Conservation (phyloP, 37 sponge, comb jelly and placozoan species). For the Theonella swinhoei region DNA sequence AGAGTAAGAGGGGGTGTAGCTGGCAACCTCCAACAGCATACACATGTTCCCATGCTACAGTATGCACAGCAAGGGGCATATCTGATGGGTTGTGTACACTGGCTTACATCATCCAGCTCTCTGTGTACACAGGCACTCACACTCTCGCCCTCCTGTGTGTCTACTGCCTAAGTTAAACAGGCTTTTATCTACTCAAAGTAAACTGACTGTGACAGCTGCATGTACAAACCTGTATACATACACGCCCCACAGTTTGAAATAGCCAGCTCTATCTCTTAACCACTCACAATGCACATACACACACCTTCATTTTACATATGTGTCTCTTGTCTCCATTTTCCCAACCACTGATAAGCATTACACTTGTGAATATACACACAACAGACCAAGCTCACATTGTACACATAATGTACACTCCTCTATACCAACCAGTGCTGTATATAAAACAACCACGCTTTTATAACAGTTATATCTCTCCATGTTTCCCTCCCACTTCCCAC, state of each 20-base stretch:
- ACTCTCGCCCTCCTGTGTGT: not conserved
- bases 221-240: not conserved
- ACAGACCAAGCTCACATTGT: too few species aligned
- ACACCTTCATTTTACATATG: not conserved
- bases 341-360: too few species aligned
- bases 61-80: not conserved
- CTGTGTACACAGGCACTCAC: not conserved
- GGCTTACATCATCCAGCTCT: not conserved
- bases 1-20: too few species aligned
- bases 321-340: too few species aligned
- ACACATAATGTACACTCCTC: too few species aligned
- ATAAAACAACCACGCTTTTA: too few species aligned
- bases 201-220: not conserved
- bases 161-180: too few species aligned
- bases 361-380: too few species aligned
- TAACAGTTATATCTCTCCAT: too few species aligned
- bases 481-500: too few species aligned
- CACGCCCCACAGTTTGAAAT: not conserved
- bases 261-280: not conserved
- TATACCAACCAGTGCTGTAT: too few species aligned
- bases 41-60: not conserved
- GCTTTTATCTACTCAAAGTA: not conserved
- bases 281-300: conserved; percentile 8
- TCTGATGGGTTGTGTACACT: not conserved
- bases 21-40: too few species aligned